Conservation (phyloP, 2,797 vertebrate genomes). For the Poeciliopsis infans region DNA sequence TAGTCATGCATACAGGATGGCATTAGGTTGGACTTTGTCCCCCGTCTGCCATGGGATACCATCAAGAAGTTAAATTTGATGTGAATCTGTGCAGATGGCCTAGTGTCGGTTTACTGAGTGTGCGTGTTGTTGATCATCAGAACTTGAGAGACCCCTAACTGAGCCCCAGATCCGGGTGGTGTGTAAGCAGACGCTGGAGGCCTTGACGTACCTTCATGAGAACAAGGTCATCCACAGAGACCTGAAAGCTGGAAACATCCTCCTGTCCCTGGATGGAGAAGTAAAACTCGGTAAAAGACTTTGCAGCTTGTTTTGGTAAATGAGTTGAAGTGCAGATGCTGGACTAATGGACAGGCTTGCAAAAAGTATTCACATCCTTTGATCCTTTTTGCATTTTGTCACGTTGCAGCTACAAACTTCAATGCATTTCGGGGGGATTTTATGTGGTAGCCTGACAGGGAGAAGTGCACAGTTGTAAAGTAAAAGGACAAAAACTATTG, state of each 20-base stretch:
- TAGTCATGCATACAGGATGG: constrained; percentile 39
- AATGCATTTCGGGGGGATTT: neutral
- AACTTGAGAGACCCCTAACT: constrained; percentile 95
- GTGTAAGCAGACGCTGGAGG: constrained; percentile 95
- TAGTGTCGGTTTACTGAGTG: neutral
- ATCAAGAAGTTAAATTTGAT: constrained; percentile 20
- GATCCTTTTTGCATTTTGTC: neutral
- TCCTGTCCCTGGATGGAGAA: constrained; percentile 93
- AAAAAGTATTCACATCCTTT: neutral
- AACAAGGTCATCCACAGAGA: constrained; percentile 98
- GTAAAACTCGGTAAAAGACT: constrained; percentile 90
- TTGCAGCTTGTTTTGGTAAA: neutral
- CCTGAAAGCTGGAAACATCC: constrained; percentile 98
- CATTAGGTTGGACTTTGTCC: constrained; percentile 40
- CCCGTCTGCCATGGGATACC: constrained; percentile 48
- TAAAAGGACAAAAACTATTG: neutral
- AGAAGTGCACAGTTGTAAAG: neutral
- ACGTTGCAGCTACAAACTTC: neutral
- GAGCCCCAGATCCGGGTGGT: constrained; percentile 98
- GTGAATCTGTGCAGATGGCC: constrained; percentile 11
- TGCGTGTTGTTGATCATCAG: constrained; percentile 73
- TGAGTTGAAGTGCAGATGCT: neutral
- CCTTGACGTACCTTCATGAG: constrained; percentile 94
- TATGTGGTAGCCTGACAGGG: neutral
- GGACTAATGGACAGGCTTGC: constrained; percentile 17